Evolutionary conservation across 2,797 vertebrate genomes (phyloP).

Genomic region (Cryptoblepharus egeriae): DNA sequence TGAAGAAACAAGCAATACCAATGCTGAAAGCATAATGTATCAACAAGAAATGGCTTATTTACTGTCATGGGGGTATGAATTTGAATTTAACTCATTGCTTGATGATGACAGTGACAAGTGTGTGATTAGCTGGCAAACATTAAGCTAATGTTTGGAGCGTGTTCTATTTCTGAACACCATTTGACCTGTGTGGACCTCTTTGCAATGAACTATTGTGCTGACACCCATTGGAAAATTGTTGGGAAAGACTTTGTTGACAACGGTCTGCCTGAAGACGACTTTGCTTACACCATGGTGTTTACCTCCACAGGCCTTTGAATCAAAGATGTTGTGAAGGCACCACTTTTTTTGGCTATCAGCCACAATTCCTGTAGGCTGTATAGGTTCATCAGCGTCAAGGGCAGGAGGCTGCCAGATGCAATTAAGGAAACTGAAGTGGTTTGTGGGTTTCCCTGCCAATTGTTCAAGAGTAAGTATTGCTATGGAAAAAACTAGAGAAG

Average conservation of each 20-base stretch:
- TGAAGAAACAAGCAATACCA: constrained; percentile 62
- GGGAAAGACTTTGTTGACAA: constrained; percentile 13
- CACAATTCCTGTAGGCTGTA: not conserved
- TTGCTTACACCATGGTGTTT: constrained; percentile 18
- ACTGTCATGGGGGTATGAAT: constrained; percentile 60
- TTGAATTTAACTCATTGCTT: constrained; percentile 58
- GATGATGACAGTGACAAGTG: not conserved
- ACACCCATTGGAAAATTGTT: constrained; percentile 18
- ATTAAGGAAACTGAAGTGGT: not conserved
- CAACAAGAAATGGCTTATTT: constrained; percentile 67
- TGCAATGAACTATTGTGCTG: constrained; percentile 6
- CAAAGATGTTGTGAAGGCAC: no score
- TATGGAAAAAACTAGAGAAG: not conserved
- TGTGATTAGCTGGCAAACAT: constrained; percentile 37
- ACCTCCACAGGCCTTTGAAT: constrained; percentile 1
- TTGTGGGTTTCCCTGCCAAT: not conserved
- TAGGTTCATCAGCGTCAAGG: not conserved
- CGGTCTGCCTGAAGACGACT: constrained; percentile 39
- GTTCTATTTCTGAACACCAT: constrained; percentile 60
- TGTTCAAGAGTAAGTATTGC: constrained; percentile 8
- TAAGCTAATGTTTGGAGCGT: constrained; percentile 44
- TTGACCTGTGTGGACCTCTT: constrained; percentile 52
- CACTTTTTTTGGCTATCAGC: not conserved
- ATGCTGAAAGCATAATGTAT: constrained; percentile 58
- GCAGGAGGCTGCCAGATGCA: not conserved